Evolutionary conservation across 2,797 vertebrate species (phyloP).

Genomic region (Liasis olivaceus): DNA sequence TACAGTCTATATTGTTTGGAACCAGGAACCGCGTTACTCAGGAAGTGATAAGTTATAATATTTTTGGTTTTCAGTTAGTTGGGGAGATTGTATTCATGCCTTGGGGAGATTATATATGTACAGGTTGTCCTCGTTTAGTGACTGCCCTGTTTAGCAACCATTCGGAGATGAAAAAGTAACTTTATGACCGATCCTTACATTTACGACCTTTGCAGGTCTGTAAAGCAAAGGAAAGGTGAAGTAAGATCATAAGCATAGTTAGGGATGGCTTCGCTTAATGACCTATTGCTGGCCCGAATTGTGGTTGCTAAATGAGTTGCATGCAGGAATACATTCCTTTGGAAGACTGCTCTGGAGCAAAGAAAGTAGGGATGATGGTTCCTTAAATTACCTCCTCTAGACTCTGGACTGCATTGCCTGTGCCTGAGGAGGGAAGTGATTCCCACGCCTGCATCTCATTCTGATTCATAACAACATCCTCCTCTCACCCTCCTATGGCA

Average conservation of each 20-base stretch:
- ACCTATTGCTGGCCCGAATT: not conserved
- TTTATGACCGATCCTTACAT: not conserved
- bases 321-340: not conserved
- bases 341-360: not conserved
- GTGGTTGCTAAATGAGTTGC: not conserved
- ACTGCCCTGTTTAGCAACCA: not conserved
- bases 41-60: not conserved
- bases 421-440: not conserved
- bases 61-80: not conserved
- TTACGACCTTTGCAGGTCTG: not conserved
- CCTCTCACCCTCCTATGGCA: not conserved
- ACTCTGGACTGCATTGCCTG: not conserved
- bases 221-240: not conserved
- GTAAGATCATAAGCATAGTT: not conserved
- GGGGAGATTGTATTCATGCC: no score
- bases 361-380: not conserved
- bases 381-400: not conserved
- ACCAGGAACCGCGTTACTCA: not conserved
- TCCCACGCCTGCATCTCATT: conserved; percentile 11
- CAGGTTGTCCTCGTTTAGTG: no score
- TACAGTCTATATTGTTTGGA: not conserved
- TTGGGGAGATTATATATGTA: no score
- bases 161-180: not conserved
- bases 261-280: not conserved
- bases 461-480: conserved; percentile 7